Percentiles rank a stretch among this genome's conserved stretches.
Evolutionary conservation across 2,888 invertebrate genomes (phyloP).

Genomic region (Ectemnius continuus): DNA sequence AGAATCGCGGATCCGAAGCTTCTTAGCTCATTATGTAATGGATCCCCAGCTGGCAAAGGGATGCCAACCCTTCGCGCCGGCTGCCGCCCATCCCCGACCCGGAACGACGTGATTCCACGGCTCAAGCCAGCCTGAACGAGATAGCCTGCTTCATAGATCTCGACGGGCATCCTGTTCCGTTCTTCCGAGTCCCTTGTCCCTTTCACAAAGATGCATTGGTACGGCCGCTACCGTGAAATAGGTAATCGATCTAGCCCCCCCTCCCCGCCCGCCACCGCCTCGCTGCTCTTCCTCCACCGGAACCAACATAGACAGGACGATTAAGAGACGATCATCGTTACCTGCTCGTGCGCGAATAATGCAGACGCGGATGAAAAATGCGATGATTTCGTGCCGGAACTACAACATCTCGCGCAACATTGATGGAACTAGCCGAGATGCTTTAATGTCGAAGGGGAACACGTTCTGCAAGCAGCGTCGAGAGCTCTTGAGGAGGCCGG

Average conservation of each 20-base stretch:
- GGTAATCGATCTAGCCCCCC: neutral
- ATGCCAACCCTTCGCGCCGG: conserved; percentile 4
- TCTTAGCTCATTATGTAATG: conserved; percentile 37
- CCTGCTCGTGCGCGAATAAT: conserved; percentile 8
- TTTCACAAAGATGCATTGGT: neutral
- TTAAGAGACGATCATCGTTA: conserved; percentile 3
- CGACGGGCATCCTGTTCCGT: no score
- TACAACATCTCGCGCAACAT: conserved; percentile 24
- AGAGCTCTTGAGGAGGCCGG: conserved; percentile 37
- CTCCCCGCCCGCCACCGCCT: no score
- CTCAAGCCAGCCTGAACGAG: neutral
- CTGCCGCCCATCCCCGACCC: neutral
- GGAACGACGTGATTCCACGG: neutral
- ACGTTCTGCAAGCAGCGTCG: conserved; percentile 34
- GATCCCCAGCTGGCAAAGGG: conserved; percentile 11
- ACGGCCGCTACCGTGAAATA: neutral
- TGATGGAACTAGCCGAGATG: conserved; percentile 24
- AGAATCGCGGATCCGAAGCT: conserved; percentile 38
- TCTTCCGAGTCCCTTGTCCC: neutral
- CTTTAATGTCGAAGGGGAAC: conserved; percentile 35
- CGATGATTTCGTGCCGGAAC: conserved; percentile 15
- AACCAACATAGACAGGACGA: conserved; percentile 1
- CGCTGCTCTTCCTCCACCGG: no score
- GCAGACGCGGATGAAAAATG: neutral
- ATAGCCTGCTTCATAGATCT: neutral